These are phyloP conservation scores for Sinocyclocheilus rhinocerous DNA, from an alignment of 2,113 vertebrate genomes.

Conservation along the genomic window DNA sequence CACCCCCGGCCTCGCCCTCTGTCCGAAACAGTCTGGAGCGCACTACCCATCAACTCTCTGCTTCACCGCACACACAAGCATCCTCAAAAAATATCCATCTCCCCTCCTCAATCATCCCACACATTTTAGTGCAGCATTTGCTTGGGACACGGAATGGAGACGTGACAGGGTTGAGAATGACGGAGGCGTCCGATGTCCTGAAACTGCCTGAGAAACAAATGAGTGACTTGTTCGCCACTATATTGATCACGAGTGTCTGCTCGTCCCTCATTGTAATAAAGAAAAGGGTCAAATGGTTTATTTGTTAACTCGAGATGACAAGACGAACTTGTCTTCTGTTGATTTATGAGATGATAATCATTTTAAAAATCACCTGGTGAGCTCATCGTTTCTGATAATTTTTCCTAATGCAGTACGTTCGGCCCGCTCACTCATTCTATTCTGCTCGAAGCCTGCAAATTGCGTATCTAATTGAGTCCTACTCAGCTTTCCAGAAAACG, in stretches of 20 bases:
- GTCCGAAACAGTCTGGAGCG: conserved; percentile 42
- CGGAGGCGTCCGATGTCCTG: conserved; percentile 2
- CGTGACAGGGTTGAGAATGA: conserved; percentile 4
- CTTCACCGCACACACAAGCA: conserved; percentile 34
- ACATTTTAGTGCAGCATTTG: conserved; percentile 15
- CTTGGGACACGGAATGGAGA: background rate
- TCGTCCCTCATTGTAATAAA: background rate
- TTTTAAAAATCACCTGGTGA: conserved; percentile 12
- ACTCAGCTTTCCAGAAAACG: conserved; percentile 26
- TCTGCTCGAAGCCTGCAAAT: conserved; percentile 39
- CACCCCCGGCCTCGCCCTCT: conserved; percentile 28
- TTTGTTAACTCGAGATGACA: conserved; percentile 7
- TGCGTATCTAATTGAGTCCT: conserved; percentile 30
- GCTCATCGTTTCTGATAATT: background rate
- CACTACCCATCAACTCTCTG: conserved; percentile 40
- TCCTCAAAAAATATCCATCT: conserved; percentile 38
- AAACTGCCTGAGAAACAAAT: conserved; percentile 31
- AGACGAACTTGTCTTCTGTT: background rate
- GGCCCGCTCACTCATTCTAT: background rate
- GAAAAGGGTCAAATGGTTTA: conserved; percentile 25
- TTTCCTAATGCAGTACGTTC: background rate
- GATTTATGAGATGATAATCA: background rate
- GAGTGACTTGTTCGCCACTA: conserved; percentile 9
- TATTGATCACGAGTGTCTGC: conserved; percentile 20
- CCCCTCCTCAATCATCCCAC: background rate